Percentiles rank a stretch among this genome's conserved stretches.
Evolutionary conservation across 2,797 vertebrate genomes (phyloP).

Genomic region (Amniataba percoides): DNA sequence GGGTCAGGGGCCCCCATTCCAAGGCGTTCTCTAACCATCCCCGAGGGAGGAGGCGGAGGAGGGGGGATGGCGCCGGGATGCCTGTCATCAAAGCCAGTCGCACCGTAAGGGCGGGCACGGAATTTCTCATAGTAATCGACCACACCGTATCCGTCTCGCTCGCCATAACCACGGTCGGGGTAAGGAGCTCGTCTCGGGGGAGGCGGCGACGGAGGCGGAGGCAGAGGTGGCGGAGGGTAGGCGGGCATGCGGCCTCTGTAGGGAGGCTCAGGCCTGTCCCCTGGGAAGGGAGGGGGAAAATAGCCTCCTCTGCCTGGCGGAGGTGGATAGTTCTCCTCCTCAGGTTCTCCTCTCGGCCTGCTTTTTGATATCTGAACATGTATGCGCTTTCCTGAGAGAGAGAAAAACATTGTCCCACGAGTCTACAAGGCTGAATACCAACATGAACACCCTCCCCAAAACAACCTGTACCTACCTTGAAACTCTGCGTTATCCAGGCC

Average conservation of each 20-base stretch:
- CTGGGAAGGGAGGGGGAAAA: constrained; percentile 80
- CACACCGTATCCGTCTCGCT: constrained; percentile 73
- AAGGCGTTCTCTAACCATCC: constrained; percentile 87
- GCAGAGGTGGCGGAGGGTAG: constrained; percentile 79
- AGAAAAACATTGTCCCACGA: constrained; percentile 38
- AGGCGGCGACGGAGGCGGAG: constrained; percentile 75
- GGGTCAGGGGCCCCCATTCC: constrained; percentile 82
- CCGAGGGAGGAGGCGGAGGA: constrained; percentile 87
- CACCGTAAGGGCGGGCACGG: constrained; percentile 79
- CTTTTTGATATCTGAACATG: constrained; percentile 96
- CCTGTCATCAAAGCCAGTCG: constrained; percentile 74
- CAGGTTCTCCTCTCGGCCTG: constrained; percentile 87
- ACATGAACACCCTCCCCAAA: background rate
- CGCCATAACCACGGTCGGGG: constrained; percentile 74
- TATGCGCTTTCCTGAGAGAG: constrained; percentile 91
- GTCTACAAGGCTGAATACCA: constrained; percentile 9
- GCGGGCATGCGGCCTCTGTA: constrained; percentile 77
- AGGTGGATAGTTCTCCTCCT: constrained; percentile 87
- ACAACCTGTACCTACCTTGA: constrained; percentile 75
- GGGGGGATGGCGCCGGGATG: constrained; percentile 78
- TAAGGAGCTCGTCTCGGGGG: constrained; percentile 78
- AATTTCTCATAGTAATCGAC: constrained; percentile 88
- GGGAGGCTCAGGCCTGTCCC: constrained; percentile 75
- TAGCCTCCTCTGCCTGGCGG: constrained; percentile 78
- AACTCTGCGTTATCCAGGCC: constrained; percentile 86